Base-by-base conservation (phyloP, 2,113 vertebrate genomes). In the Syngnathus floridae region DNA sequence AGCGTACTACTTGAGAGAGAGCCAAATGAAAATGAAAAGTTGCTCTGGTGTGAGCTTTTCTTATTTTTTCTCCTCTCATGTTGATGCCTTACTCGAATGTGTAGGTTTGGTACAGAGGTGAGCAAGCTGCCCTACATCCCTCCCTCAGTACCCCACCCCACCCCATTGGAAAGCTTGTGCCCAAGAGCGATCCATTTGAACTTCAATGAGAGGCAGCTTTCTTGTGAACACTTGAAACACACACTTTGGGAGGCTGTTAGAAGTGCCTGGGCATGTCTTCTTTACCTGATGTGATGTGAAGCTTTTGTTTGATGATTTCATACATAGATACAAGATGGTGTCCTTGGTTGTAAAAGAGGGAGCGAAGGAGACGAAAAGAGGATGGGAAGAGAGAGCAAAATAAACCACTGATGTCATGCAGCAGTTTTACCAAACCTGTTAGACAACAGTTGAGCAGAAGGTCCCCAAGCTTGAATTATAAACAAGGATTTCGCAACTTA, bases 171-270 rank as follows among this genome's bases (percentile, higher is more conserved):
- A 90, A 84, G 83, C 83, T 83, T 67, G 78, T 87, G 87, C 89
- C 90, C 88, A 78, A 86, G 81, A 89, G 90, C 88, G 70, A 88
- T 89, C 80, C 86, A 89, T 90, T 89, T 91, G 86, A 91, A 91
- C 85, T 89, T 90, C 86, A 90, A 80, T 88, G 82, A 77, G 80
- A 84, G 82, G 71, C 86, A 81, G 82, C 71, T 73, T 87, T 87
- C 89, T 89, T 90, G 89, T 88, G 87, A 88, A 82, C 79, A 88
- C 88, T 88, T 88, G 84, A 90, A 89, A 85, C 77, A 73, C 81
- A 77, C 77, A 66, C 86, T 88, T 88, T 78, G 74, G 80, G 76
- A 87, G 79, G 83, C 86, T 87, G 80, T 88, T 79, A 87, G 86
- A 90, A 90, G 88, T 84, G 84, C 83, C 81, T 60, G 37, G 84